Percentiles rank a stretch among this genome's conserved stretches.
These are phyloP conservation scores for Pelobates cultripes DNA, from an alignment of 2,797 vertebrate species.

Conservation along the genomic window DNA sequence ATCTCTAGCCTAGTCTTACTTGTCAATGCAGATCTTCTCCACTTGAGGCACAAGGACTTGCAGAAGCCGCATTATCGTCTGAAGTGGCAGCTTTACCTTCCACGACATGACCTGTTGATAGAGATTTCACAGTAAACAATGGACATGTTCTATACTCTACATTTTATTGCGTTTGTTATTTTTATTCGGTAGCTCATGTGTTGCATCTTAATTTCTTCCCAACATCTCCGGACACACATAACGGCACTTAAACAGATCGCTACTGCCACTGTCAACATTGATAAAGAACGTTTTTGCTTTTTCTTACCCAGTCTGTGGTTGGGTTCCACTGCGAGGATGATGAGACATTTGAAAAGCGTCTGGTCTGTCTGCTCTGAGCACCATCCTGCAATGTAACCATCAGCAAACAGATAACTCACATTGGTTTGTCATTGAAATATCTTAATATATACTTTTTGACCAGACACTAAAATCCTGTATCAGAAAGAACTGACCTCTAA, in stretches of 20 bases:
- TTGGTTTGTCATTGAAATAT: no score
- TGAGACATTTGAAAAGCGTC: constrained; percentile 76
- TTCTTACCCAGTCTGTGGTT: constrained; percentile 90
- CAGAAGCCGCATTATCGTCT: constrained; percentile 96
- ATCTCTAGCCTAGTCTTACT: constrained; percentile 71
- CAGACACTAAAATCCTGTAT: no score
- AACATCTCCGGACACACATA: no score
- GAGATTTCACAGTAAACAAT: not conserved
- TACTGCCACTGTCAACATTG: no score
- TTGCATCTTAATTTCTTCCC: no score
- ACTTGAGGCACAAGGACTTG: constrained; percentile 98
- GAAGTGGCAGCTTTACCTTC: constrained; percentile 94
- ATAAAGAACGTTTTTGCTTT: not conserved
- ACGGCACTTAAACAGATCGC: no score
- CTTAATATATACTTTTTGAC: no score
- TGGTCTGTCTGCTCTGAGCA: constrained; percentile 81
- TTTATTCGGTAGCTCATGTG: no score
- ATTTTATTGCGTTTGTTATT: no score
- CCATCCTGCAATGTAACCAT: constrained; percentile 74
- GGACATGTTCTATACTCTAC: not conserved
- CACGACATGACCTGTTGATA: constrained; percentile 85
- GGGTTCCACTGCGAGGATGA: constrained; percentile 83
- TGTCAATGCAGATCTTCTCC: constrained; percentile 99
- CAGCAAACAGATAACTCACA: no score
- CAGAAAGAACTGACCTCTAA: constrained; percentile 65